These are phyloP conservation scores for Haliaeetus leucogaster DNA, from an alignment of 2,113 vertebrate species.

Conservation along the genomic window DNA sequence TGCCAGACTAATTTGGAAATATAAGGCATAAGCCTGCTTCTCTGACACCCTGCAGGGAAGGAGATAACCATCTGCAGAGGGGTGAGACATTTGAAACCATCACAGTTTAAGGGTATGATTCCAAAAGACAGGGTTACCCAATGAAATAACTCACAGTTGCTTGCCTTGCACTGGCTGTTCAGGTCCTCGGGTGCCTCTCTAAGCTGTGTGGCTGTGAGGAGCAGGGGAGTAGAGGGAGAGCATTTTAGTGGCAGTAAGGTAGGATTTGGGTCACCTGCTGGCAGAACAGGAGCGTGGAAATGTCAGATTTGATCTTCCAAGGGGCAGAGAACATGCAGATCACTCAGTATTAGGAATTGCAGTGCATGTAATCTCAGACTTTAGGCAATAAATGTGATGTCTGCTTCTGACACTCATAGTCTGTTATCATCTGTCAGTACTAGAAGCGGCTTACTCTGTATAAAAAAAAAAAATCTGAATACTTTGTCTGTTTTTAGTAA, in stretches of 20 bases:
- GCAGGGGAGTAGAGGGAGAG: neutral
- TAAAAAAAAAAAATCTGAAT: neutral
- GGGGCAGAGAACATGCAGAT: neutral
- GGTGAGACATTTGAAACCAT: neutral
- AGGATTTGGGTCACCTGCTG: neutral
- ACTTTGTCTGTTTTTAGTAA: slow-evolving; percentile 41
- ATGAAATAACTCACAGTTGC: rapidly evolving
- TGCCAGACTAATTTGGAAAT: neutral
- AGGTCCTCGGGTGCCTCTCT: too few species aligned
- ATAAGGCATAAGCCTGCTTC: neutral
- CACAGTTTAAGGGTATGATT: neutral
- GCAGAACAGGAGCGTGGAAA: neutral
- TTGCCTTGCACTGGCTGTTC: neutral
- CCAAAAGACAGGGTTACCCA: neutral
- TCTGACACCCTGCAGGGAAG: neutral
- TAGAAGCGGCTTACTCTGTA: neutral
- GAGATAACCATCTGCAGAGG: neutral
- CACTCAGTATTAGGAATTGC: neutral
- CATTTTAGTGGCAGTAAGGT: neutral
- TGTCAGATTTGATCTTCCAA: neutral
- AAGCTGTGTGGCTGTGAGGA: neutral
- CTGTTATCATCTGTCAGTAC: neutral
- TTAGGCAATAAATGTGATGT: neutral
- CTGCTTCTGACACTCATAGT: neutral
- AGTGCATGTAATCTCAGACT: neutral